phyloP scores from a whole-genome alignment of 2,888 invertebrate genomes.

The Nymphalis polychloros region DNA sequence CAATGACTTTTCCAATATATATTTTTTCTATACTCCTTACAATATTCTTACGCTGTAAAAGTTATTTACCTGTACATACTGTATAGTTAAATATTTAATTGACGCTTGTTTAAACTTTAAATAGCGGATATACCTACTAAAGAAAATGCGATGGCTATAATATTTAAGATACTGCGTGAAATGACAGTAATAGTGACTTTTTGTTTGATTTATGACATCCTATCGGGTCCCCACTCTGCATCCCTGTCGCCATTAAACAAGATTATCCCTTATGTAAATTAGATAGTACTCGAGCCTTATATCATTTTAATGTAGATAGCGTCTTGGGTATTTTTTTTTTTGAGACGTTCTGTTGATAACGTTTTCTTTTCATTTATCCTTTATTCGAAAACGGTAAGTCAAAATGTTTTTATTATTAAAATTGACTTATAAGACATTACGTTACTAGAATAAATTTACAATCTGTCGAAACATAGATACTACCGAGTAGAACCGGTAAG shows the following conservation, averaged over 20 bases:
- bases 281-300: constrained; percentile 39
- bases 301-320: constrained; percentile 43
- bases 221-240: constrained; percentile 37
- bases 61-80: no score
- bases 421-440: no score
- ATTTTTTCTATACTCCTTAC: no score
- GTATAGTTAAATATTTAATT: no score
- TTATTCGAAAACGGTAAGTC: no score
- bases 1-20: no score
- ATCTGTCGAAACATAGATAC: no score
- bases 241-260: constrained; percentile 43
- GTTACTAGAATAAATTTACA: no score
- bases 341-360: constrained; percentile 12
- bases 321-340: constrained; percentile 15
- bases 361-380: not conserved
- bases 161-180: constrained; percentile 13
- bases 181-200: constrained; percentile 32
- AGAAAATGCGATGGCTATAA: not conserved
- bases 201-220: constrained; percentile 39
- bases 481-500: no score
- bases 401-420: no score
- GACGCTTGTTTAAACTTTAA: no score
- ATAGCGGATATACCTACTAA: not conserved
- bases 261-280: constrained; percentile 46
- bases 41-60: no score